These are phyloP conservation scores for Eumacrocentrus americanus DNA, from an alignment of 2,888 invertebrate species.

Conservation along the genomic window DNA sequence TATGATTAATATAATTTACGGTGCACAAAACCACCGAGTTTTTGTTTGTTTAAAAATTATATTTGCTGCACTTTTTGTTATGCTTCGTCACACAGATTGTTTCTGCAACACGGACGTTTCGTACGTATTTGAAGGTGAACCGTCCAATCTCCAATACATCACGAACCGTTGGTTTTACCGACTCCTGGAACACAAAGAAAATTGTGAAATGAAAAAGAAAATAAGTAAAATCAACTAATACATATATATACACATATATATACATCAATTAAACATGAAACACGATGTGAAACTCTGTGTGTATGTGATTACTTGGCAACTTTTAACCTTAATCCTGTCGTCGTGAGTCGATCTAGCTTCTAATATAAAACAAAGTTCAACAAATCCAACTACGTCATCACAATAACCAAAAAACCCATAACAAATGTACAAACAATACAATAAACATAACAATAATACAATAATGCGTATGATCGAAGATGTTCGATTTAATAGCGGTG, in stretches of 20 bases:
- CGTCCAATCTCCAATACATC: conserved; percentile 60
- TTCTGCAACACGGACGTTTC: conserved; percentile 51
- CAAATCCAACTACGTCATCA: too few species aligned
- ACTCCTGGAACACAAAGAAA: conserved; percentile 48
- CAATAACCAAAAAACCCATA: too few species aligned
- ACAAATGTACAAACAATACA: conserved; percentile 1
- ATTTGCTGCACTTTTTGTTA: conserved; percentile 26
- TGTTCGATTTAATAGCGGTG: conserved; percentile 33
- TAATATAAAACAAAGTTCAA: too few species aligned
- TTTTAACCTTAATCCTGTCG: too few species aligned
- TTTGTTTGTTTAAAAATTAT: conserved; percentile 25
- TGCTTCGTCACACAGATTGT: conserved; percentile 58
- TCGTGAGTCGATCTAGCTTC: too few species aligned
- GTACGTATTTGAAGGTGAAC: conserved; percentile 56
- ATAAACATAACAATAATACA: background rate
- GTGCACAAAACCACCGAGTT: conserved; percentile 6
- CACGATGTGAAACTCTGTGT: background rate
- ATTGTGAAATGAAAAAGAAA: conserved; percentile 12
- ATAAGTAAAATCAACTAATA: background rate
- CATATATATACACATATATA: background rate
- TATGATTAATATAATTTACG: background rate
- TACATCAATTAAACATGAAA: background rate
- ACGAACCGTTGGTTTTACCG: conserved; percentile 53
- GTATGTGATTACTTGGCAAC: too few species aligned
- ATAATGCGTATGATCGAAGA: conserved; percentile 20